Percentiles rank a stretch among this genome's conserved stretches.
Conservation (phyloP, 2,797 vertebrate genomes). For the Melanogrammus aeglefinus region DNA sequence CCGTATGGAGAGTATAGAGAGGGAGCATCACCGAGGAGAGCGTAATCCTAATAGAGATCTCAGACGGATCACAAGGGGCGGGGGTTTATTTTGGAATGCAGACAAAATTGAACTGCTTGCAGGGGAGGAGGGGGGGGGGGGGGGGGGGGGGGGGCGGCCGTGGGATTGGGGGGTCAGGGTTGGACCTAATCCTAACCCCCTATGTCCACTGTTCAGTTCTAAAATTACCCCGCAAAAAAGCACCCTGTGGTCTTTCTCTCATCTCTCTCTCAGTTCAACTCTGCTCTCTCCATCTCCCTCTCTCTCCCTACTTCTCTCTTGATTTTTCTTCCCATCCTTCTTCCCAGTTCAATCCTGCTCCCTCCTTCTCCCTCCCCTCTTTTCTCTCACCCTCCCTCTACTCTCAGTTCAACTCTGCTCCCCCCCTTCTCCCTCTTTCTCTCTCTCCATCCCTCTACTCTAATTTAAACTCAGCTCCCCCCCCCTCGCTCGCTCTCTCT, state of each 20-base stretch:
- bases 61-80: constrained; percentile 31
- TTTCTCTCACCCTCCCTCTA: constrained; percentile 29
- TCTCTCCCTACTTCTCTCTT: constrained; percentile 5
- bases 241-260: constrained; percentile 20
- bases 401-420: constrained; percentile 5
- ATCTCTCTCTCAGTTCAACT: constrained; percentile 25
- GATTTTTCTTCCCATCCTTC: no score
- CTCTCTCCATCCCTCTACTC: constrained; percentile 23
- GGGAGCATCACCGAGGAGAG: neutral
- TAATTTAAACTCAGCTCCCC: constrained; percentile 38
- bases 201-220: constrained; percentile 38
- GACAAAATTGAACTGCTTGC: constrained; percentile 39
- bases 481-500: constrained; percentile 12
- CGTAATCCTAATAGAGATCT: constrained; percentile 44
- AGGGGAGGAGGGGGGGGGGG: no score
- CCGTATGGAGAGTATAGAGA: neutral
- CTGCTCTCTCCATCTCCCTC: constrained; percentile 32
- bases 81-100: constrained; percentile 39
- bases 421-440: constrained; percentile 26
- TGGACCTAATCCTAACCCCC: constrained; percentile 26
- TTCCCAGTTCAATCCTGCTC: constrained; percentile 36
- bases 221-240: constrained; percentile 54
- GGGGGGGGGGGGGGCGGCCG: neutral
- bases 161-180: neutral
- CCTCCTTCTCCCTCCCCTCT: constrained; percentile 24